Base-by-base conservation (phyloP, 2,113 vertebrate genomes). In the Delphinapterus leucas region DNA sequence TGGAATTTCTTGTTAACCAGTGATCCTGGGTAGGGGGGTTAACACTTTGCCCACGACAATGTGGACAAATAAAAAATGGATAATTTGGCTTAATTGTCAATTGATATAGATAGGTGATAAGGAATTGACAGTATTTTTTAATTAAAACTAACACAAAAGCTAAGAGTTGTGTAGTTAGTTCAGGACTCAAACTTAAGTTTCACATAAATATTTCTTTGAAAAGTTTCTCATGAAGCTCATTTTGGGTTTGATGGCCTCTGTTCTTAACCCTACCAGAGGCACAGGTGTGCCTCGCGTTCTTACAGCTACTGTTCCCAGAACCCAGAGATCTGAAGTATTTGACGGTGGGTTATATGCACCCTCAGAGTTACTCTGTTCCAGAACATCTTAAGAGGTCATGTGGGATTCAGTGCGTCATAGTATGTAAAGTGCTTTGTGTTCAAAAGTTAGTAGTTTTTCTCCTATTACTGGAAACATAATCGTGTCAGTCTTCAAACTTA, bases 231-330 rank as follows among this genome's bases (percentile, higher is more conserved):
- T 87, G 33, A 55, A 87, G 44, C 47, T 97, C 93, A 23, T 38
- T 96, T 92, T 94, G 79, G 53, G 20, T 88, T 94, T 84, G 77
- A 71, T n/a, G 90, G 44, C 67, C 65, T 49, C 91, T 83, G 36
- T 53, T 79, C 21, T 91, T 67, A 84, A 49, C 47, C 13, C 80
- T n/a, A 31, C 21, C 23, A 44, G 33, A 95, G 74, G 87, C 33
- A n/a, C 44, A 21, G 23, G 8, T 92, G 28, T 9, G 38, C 68
- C 49, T 74, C 61, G 7, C 4, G 3, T 90, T 86, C 26, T 94
- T 80, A 31, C 8, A 89, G 76, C 53, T 33, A 38, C 20, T 65
- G 36, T 74, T 91, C 53, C 53, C 2, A 15, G n/a, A 91, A 26
- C 38, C 31, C 20, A 58, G 79, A 84, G 73, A 65, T 84, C 8